These are phyloP conservation scores for Operophtera brumata DNA, from an alignment of 2,888 invertebrate species.

Conservation along the genomic window DNA sequence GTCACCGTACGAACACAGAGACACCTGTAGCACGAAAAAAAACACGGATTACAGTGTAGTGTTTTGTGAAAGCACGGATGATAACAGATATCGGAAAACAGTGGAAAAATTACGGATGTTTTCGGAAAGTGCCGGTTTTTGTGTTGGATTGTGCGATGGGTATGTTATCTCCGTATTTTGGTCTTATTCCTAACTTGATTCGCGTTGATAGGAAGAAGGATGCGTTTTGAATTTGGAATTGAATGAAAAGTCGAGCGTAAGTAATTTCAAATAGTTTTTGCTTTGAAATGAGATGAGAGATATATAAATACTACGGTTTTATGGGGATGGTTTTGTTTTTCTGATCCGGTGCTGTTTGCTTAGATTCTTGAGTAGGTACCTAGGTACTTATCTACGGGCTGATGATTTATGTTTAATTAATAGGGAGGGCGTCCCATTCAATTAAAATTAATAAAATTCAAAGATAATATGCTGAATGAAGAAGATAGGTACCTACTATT, in stretches of 20 bases:
- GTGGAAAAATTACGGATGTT: background rate
- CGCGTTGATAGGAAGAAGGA: background rate
- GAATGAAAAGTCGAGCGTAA: background rate
- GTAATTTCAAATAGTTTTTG: background rate
- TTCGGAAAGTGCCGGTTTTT: background rate
- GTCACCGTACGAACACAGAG: background rate
- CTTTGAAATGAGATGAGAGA: background rate
- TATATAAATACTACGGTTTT: background rate
- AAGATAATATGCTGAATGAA: no score
- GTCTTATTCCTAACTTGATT: background rate
- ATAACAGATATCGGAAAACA: background rate
- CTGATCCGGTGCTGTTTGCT: background rate
- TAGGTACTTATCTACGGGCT: no score
- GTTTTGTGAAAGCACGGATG: conserved; percentile 4
- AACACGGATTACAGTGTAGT: conserved; percentile 28
- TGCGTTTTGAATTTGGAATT: background rate
- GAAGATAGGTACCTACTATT: no score
- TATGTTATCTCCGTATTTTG: background rate
- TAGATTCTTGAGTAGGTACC: no score
- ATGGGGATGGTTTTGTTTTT: background rate
- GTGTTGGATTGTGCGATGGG: conserved; percentile 10
- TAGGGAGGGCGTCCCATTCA: background rate
- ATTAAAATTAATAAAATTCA: no score
- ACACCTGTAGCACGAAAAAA: conserved; percentile 19
- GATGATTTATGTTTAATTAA: no score